phyloP scores from a whole-genome alignment of 2,888 invertebrate species.

The Baronia brevicornis region DNA sequence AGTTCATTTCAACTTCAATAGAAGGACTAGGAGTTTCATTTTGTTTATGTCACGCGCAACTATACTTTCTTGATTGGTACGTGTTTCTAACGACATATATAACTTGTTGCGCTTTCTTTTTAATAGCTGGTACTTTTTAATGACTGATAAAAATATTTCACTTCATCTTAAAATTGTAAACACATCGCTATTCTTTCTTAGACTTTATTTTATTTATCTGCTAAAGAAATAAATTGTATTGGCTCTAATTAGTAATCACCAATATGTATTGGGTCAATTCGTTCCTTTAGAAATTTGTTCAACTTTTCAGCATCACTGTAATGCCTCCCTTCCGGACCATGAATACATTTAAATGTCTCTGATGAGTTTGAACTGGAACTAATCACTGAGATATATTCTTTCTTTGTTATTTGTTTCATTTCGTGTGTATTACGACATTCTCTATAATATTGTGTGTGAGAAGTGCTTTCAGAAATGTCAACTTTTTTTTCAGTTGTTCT shows the following conservation, averaged over 20 bases:
- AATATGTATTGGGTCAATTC: conserved; percentile 37
- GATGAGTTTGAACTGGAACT: conserved; percentile 46
- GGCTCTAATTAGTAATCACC: too few relatives aligned
- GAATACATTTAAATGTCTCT: conserved; percentile 39
- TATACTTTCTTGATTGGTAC: conserved; percentile 28
- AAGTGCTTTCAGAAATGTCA: conserved; percentile 27
- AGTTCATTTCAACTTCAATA: conserved; percentile 34
- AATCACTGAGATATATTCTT: conserved; percentile 33
- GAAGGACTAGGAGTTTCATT: conserved; percentile 38
- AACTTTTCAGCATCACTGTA: conserved; percentile 40
- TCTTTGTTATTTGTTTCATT: conserved; percentile 32
- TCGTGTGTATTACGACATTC: conserved; percentile 24
- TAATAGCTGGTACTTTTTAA: too few relatives aligned
- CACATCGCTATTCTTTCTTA: too few relatives aligned
- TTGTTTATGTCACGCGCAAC: conserved; percentile 17
- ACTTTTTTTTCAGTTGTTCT: conserved; percentile 28
- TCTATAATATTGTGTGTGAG: conserved; percentile 45
- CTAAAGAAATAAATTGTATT: too few relatives aligned
- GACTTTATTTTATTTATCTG: too few relatives aligned
- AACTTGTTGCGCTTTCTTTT: conserved; percentile 4
- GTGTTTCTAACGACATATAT: conserved; percentile 5
- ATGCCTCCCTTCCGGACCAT: conserved; percentile 37
- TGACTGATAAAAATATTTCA: too few relatives aligned
- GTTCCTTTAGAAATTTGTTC: conserved; percentile 40
- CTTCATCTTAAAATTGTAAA: too few relatives aligned